Base-by-base conservation (phyloP, 2,113 vertebrate genomes). In the Saccopteryx leptura region DNA sequence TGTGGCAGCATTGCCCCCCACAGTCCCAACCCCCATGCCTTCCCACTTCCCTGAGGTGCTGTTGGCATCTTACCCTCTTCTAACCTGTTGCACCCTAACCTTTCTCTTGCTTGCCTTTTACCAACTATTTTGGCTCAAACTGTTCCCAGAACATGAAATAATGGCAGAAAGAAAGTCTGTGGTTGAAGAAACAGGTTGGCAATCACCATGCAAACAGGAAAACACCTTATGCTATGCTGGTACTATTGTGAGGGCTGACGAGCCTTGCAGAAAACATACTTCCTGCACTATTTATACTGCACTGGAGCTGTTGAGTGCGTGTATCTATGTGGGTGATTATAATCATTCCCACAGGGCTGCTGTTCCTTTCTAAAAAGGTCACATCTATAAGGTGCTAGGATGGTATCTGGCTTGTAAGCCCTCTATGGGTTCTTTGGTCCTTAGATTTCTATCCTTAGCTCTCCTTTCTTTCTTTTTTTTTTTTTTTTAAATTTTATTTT, bases 361-460 rank as follows among this genome's bases (percentile, higher is more conserved):
- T 9, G 15, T 10, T 75, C 39, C 21, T 54, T 65, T 88, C 48
- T 81, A 85, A 94, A 46, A 76, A 90, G 88, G 88, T 94, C 97
- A 92, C 2, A 3, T 19, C 58, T 19, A 0, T 69, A 78, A 88
- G 74, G 79, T 63, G 88, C 93, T 94, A 94, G 78, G 95, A 79
- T 54, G 52, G 69, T 0, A 24, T 26, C 66, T 72, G 66, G 33
- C 92, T 50, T 58, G 28, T 4, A 86, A 91, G 78, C 50, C 56
- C 65, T 58, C 23, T 0, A 0, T 33, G 81, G 0, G 0, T 58
- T 75, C 31, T 28, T 11, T 6, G 17, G 52, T 39, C 71, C 79
- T 80, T 50, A 15, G 26, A 24, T 24, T 56, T 24, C 28, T 48
- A 23, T 26, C 78, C 11, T 52, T 2, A 9, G 48, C 54, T 1